These are phyloP conservation scores for Slavum lentiscoides DNA, from an alignment of 2,888 invertebrate genomes.

Conservation along the genomic window DNA sequence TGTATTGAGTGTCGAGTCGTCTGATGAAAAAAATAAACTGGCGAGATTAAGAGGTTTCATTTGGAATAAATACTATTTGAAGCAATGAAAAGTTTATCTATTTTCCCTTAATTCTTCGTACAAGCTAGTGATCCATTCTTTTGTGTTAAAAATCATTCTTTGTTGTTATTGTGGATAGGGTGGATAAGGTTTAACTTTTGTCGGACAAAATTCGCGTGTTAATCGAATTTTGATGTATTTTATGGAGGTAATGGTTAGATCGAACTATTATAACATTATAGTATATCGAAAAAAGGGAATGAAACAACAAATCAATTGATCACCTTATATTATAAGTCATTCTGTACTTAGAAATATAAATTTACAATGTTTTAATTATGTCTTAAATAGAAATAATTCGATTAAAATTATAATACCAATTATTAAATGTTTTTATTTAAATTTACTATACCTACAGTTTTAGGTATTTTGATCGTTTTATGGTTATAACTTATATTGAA, in stretches of 20 bases:
- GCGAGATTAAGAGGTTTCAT: slow-evolving; percentile 39
- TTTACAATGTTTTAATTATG: too few relatives aligned
- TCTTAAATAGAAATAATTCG: too few relatives aligned
- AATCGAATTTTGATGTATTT: slow-evolving; percentile 50
- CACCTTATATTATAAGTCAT: not conserved
- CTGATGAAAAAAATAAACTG: slow-evolving; percentile 41
- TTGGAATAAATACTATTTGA: slow-evolving; percentile 34
- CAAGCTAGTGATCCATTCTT: slow-evolving; percentile 11
- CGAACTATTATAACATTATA: not conserved
- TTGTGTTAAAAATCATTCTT: slow-evolving; percentile 36
- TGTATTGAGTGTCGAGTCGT: slow-evolving; percentile 17
- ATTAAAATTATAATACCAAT: too few relatives aligned
- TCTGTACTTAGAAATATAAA: not conserved
- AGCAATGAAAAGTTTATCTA: slow-evolving; percentile 47
- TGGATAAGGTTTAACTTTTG: slow-evolving; percentile 24
- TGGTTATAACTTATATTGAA: too few relatives aligned
- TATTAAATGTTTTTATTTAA: too few relatives aligned
- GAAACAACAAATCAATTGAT: slow-evolving; percentile 20
- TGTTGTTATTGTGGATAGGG: slow-evolving; percentile 33
- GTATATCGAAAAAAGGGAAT: not conserved
- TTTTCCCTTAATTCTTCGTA: slow-evolving; percentile 31
- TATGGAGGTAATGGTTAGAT: slow-evolving; percentile 1
- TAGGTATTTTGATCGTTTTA: too few relatives aligned
- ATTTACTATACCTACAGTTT: too few relatives aligned
- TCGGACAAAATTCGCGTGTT: slow-evolving; percentile 39